Percentiles rank a stretch among this genome's conserved stretches.
phyloP scores from a whole-genome alignment of 2,113 vertebrate genomes.

The Hippolais icterina region DNA sequence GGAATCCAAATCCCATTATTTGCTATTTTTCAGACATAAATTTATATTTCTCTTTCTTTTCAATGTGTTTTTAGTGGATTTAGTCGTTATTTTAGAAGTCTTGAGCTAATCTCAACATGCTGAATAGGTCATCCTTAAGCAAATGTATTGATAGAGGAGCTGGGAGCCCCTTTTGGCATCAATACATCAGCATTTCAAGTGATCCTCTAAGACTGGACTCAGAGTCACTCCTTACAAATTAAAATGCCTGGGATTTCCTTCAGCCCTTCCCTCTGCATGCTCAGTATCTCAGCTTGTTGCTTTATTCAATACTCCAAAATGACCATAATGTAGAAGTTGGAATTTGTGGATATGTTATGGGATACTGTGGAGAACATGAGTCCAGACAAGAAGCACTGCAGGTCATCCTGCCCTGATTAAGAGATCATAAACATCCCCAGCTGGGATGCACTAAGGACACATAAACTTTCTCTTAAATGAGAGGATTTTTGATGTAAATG shows the following conservation, averaged over 20 bases:
- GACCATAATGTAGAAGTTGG: neutral
- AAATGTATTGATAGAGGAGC: neutral
- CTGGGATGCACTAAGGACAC: neutral
- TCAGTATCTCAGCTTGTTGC: neutral
- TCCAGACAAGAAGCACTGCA: neutral
- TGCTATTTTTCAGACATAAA: neutral
- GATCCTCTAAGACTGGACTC: neutral
- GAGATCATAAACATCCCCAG: neutral
- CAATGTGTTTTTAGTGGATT: neutral
- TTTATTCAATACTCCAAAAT: neutral
- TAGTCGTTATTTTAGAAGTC: neutral
- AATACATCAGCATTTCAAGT: neutral
- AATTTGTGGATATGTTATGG: neutral
- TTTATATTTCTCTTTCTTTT: neutral
- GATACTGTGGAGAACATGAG: neutral
- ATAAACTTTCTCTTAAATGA: neutral
- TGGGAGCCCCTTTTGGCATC: neutral
- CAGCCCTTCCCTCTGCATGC: neutral
- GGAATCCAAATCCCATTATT: neutral
- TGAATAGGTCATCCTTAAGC: neutral
- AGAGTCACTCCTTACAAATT: neutral
- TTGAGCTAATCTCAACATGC: neutral
- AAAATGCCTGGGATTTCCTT: neutral
- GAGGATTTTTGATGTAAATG: neutral
- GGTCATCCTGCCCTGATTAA: neutral